Percentiles rank a stretch among this genome's conserved stretches.
These are phyloP conservation scores for Clanis bilineata DNA, from an alignment of 2,888 invertebrate genomes.

Conservation along the genomic window DNA sequence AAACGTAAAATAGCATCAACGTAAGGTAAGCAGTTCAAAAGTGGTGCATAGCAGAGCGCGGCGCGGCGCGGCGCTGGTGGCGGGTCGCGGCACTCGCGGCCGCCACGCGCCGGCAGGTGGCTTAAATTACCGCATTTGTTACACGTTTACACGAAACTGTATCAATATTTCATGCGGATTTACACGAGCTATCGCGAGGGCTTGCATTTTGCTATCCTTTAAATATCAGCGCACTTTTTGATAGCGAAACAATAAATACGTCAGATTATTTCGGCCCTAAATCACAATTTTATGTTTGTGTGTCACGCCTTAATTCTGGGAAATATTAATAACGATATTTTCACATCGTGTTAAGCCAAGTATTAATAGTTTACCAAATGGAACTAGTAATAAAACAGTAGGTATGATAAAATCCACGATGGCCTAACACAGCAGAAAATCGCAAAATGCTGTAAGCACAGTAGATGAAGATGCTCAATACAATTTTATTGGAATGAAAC, in stretches of 20 bases:
- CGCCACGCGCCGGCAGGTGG: conserved; percentile 69
- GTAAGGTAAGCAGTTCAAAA: conserved; percentile 69
- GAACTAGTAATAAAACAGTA: background rate
- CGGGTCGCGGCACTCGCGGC: conserved; percentile 55
- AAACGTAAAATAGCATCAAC: conserved; percentile 48
- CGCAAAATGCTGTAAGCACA: background rate
- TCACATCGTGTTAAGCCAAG: background rate
- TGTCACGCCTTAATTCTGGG: background rate
- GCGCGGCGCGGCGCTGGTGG: conserved; percentile 43
- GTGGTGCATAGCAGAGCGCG: conserved; percentile 63
- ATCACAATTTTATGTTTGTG: background rate
- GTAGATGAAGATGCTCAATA: conserved; percentile 39
- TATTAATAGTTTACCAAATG: background rate
- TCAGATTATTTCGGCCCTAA: background rate
- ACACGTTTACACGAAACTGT: conserved; percentile 82
- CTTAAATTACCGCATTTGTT: conserved; percentile 82
- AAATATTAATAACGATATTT: background rate
- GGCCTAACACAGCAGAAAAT: background rate
- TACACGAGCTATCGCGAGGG: conserved; percentile 74
- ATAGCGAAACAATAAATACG: conserved; percentile 26
- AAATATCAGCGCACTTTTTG: conserved; percentile 46
- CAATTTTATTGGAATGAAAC: conserved; percentile 26
- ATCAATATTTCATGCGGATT: conserved; percentile 82
- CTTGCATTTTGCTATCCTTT: conserved; percentile 72
- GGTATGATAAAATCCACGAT: background rate